A percentile compares a stretch with the other conserved stretches of the same genome.
Conservation (phyloP, 1,140 invertebrate genomes). For the Drosophila carrolli region DNA sequence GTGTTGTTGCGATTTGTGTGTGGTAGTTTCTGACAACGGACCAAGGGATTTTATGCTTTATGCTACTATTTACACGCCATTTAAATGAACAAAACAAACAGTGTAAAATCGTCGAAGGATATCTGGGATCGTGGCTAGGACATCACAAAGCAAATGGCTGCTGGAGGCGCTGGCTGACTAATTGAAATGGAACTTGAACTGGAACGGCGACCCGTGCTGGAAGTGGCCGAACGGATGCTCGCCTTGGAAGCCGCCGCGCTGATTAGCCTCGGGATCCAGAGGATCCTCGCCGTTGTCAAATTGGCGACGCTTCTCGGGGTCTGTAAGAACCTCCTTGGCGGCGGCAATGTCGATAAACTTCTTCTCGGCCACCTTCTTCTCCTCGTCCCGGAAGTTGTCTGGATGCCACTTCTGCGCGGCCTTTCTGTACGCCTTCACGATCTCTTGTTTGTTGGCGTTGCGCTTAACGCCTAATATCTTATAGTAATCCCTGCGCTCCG, state of each 20-base stretch:
- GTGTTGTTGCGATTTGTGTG: slow-evolving; percentile 47
- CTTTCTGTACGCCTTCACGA: slow-evolving; percentile 98
- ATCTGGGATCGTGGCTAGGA: slow-evolving; percentile 19
- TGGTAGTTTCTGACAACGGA: slow-evolving; percentile 59
- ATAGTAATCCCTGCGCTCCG: slow-evolving; percentile 98
- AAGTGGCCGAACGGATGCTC: slow-evolving; percentile 96
- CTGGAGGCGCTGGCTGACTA: slow-evolving; percentile 75
- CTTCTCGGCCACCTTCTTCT: slow-evolving; percentile 98
- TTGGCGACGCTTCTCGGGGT: slow-evolving; percentile 95
- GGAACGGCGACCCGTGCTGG: slow-evolving; percentile 94
- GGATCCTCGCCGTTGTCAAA: slow-evolving; percentile 99
- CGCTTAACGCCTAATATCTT: slow-evolving; percentile 94
- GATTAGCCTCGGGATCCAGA: slow-evolving; percentile 95
- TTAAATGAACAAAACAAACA: slow-evolving; percentile 60
- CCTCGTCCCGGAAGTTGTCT: slow-evolving; percentile 96
- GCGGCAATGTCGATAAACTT: slow-evolving; percentile 99
- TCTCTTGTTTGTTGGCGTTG: slow-evolving; percentile 96
- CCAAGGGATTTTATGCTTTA: slow-evolving; percentile 51
- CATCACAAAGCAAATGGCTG: slow-evolving; percentile 61
- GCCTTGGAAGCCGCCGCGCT: slow-evolving; percentile 86
- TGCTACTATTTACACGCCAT: slow-evolving; percentile 75
- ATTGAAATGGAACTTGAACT: slow-evolving; percentile 98
- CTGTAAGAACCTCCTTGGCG: slow-evolving; percentile 97
- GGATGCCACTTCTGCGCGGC: slow-evolving; percentile 99
- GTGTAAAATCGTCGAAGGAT: slow-evolving; percentile 61